Evolutionary conservation across 64 coral and sea anemone genomes (phyloP).

Genomic region (Anthopleura sola): DNA sequence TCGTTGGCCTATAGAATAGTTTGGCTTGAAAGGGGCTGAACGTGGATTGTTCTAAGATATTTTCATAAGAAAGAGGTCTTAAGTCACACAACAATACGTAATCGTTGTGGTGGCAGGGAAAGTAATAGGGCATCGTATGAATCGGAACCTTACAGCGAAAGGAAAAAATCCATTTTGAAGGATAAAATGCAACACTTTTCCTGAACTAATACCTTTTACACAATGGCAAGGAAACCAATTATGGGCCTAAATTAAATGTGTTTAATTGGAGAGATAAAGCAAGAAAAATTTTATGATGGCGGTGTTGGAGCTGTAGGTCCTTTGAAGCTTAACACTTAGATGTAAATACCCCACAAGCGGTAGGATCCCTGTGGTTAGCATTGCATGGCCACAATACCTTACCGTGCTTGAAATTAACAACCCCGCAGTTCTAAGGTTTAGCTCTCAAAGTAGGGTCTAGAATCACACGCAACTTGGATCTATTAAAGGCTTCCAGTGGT

Average conservation of each 20-base stretch:
- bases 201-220: not conserved
- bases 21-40: not conserved
- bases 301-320: not conserved
- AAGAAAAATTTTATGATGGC: not conserved
- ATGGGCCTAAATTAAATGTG: slow-evolving; percentile 15
- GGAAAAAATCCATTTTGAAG: not conserved
- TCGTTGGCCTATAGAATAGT: not conserved
- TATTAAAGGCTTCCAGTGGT: not conserved
- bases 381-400: slow-evolving; percentile 12
- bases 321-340: slow-evolving; percentile 37
- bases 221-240: slow-evolving; percentile 21
- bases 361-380: slow-evolving; percentile 4
- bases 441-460: slow-evolving; percentile 6
- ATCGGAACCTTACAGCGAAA: not conserved
- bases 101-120: not conserved
- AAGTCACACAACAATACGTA: slow-evolving; percentile 1
- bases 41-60: not conserved
- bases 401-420: slow-evolving; percentile 30
- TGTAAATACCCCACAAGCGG: slow-evolving; percentile 29
- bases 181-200: slow-evolving; percentile 8
- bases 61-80: not conserved
- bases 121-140: not conserved
- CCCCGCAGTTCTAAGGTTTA: slow-evolving; percentile 17
- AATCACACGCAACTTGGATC: slow-evolving; percentile 11
- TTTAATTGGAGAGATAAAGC: slow-evolving; percentile 20